Evolutionary conservation across 2,888 invertebrate species (phyloP).

Genomic region (Cerceris ruficornis): DNA sequence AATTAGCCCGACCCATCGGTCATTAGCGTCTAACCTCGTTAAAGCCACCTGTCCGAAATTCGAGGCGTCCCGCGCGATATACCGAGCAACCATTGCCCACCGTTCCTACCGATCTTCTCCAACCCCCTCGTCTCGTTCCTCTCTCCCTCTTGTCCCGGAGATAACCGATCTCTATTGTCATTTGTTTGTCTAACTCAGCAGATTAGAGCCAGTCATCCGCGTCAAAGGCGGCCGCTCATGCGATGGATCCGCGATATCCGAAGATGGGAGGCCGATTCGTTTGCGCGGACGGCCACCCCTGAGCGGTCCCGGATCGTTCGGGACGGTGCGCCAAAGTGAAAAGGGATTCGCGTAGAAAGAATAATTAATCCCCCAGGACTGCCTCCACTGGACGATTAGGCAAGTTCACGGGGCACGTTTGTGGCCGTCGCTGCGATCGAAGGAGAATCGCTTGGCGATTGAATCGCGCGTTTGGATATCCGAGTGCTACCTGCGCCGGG

Average conservation of each 20-base stretch:
- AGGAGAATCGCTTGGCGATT: conserved; percentile 1
- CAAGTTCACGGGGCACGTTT: conserved; percentile 35
- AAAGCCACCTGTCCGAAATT: conserved; percentile 73
- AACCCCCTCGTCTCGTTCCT: conserved; percentile 15
- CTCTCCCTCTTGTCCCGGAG: conserved; percentile 38
- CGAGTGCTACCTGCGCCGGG: no score
- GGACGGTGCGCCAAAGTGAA: conserved; percentile 14
- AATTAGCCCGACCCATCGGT: conserved; percentile 79
- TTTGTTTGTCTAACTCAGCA: conserved; percentile 80
- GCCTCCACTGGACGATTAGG: conserved; percentile 20
- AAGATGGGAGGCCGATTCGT: conserved; percentile 64
- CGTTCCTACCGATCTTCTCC: neutral
- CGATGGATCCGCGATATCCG: conserved; percentile 70
- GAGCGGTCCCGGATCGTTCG: conserved; percentile 54
- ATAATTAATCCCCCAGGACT: conserved; percentile 63
- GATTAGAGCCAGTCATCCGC: conserved; percentile 77
- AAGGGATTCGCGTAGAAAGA: conserved; percentile 52
- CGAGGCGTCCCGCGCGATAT: conserved; percentile 15
- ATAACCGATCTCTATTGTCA: conserved; percentile 79
- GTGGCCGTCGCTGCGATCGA: conserved; percentile 27
- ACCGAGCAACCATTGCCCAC: conserved; percentile 6
- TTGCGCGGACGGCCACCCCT: conserved; percentile 65
- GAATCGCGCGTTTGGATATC: neutral
- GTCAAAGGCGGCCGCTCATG: conserved; percentile 77
- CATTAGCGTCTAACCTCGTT: conserved; percentile 75